Evolutionary conservation across 2,888 invertebrate genomes (phyloP), one percentile per base, ranked within the genome.

Genomic region (Drosophila acutilabella): DNA sequence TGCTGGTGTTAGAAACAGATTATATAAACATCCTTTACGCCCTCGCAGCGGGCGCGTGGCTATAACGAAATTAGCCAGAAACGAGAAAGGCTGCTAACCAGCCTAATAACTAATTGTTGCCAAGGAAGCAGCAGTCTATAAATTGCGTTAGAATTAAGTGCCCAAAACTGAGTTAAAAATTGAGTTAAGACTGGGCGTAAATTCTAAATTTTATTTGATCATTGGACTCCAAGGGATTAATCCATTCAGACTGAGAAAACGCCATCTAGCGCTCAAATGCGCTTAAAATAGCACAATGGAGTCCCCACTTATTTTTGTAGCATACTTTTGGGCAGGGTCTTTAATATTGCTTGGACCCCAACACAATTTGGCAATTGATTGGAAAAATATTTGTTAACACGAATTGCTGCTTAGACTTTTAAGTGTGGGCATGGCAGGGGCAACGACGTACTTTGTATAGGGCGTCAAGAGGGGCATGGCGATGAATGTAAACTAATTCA

Each of bases 351-450:
- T 11, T 50, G 40, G 30, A 38, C 41, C 11, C 11, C 4, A 14
- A 64, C 64, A 66, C 65, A 70, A 57, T 68, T 77, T 70, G 70
- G 62, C 78, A 87, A 87, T 85, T 81, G 85, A 85, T 85, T 87
- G 85, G 85, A 78, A 87, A 82, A 75, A 81, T 79, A 86, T 84
- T 81, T 81, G 53, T 64, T 56, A 81, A 71, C 78, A 87, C 80
- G 78, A 78, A 79, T 86, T 76, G 26, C 56, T 56, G 56, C 45
- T 45, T 56, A 13, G 44, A 45, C 56, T 38, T 4, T 38, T 36
- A 57, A 47, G 44, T 26, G 13, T 40, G 62, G 8, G 45, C 13
- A 56, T 51, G 38, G 11, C 30, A 5, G 1, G 30, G 16, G 13
- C 13, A 40, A 23, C 6, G 36, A 8, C 30, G 30, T 7, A 30